Percentiles rank a stretch among this genome's conserved stretches.
These are phyloP conservation scores for Penaeus indicus DNA, from an alignment of 1,140 invertebrate species.

Conservation along the genomic window DNA sequence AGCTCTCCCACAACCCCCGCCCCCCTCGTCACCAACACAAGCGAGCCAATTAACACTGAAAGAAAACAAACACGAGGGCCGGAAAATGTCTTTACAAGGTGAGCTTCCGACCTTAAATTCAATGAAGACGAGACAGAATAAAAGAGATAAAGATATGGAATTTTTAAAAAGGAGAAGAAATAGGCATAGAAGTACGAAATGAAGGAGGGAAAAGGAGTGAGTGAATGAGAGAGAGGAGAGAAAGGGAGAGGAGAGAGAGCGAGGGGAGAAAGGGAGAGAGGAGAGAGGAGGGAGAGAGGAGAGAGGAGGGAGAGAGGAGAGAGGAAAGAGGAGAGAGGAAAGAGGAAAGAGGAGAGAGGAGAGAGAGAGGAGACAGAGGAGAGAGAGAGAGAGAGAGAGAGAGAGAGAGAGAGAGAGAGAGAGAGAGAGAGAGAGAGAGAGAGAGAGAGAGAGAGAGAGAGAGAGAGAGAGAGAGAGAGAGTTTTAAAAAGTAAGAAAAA, in stretches of 20 bases:
- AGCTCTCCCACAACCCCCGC: no score
- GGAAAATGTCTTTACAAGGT: no score
- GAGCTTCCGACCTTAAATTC: no score
- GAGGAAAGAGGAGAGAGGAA: not conserved
- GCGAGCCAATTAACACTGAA: no score
- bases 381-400: slow-evolving; percentile 37
- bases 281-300: not conserved
- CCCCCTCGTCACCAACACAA: no score
- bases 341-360: slow-evolving; percentile 23
- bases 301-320: not conserved
- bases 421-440: slow-evolving; percentile 13
- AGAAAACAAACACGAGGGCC: no score
- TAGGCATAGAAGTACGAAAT: not conserved
- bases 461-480: slow-evolving; percentile 35
- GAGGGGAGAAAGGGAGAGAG: not conserved
- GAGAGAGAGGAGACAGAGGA: slow-evolving; percentile 15
- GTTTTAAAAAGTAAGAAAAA: not conserved
- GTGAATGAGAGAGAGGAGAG: no score
- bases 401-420: slow-evolving; percentile 30
- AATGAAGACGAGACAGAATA: not conserved
- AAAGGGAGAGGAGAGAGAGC: not conserved
- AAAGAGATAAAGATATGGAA: not conserved
- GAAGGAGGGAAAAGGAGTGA: slow-evolving; percentile 7
- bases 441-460: not conserved
- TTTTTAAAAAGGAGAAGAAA: not conserved